Percentiles rank a stretch among this genome's conserved stretches.
Evolutionary conservation across 2,888 invertebrate species (phyloP).

Genomic region (Chrysodeixis includens): DNA sequence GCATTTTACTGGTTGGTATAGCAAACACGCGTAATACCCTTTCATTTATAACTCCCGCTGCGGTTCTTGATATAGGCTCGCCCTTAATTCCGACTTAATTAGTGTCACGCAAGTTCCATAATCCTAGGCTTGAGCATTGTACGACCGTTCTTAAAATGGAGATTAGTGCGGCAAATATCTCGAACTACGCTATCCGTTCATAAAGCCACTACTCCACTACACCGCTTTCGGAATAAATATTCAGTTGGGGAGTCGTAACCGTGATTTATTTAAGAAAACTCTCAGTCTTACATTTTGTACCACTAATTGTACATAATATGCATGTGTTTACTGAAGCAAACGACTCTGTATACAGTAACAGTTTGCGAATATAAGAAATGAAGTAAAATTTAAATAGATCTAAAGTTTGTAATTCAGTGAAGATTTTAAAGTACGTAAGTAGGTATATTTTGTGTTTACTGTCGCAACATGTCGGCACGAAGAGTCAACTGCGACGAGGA

Average conservation of each 20-base stretch:
- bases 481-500: slow-evolving; percentile 84
- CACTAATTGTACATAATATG: slow-evolving; percentile 26
- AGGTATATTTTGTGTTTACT: slow-evolving; percentile 77
- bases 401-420: slow-evolving; percentile 52
- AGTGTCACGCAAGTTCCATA: slow-evolving; percentile 89
- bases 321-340: slow-evolving; percentile 7
- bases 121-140: slow-evolving; percentile 87
- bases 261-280: slow-evolving; percentile 54
- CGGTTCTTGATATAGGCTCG: slow-evolving; percentile 87
- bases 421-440: slow-evolving; percentile 75
- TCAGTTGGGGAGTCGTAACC: slow-evolving; percentile 41
- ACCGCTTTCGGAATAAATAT: slow-evolving; percentile 53
- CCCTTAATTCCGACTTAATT: slow-evolving; percentile 89
- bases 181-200: slow-evolving; percentile 84
- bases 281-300: slow-evolving; percentile 22
- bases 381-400: slow-evolving; percentile 29
- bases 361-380: slow-evolving; percentile 10
- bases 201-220: slow-evolving; percentile 75
- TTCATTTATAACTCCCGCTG: slow-evolving; percentile 87
- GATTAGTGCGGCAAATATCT: slow-evolving; percentile 88
- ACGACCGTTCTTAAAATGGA: slow-evolving; percentile 89
- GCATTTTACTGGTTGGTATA: slow-evolving; percentile 71
- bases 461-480: slow-evolving; percentile 84
- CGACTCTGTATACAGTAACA: slow-evolving; percentile 16
- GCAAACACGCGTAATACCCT: slow-evolving; percentile 85